Evolutionary conservation across 2,888 invertebrate species (phyloP).

Genomic region (Atethmia centrago): DNA sequence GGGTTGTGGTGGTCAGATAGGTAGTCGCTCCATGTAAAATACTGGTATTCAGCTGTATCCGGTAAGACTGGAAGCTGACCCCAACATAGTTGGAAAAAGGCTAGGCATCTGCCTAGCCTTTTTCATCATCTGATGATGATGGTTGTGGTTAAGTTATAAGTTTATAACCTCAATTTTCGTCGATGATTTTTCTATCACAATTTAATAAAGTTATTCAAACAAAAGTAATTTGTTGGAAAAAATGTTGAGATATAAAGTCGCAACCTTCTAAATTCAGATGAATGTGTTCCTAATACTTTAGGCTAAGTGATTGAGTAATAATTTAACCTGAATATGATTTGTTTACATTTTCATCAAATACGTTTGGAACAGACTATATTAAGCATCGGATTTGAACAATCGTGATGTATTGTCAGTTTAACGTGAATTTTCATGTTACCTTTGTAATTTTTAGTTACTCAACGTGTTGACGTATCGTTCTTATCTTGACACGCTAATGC

Average conservation of each 20-base stretch:
- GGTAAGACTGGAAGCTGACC: no score
- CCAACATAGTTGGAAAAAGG: no score
- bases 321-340: neutral
- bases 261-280: neutral
- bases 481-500: constrained; percentile 18
- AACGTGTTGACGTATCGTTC: no score
- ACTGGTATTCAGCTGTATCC: no score
- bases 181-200: neutral
- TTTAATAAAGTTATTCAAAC: neutral
- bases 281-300: neutral
- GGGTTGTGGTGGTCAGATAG: no score
- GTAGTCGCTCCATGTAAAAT: no score
- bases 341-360: neutral
- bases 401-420: neutral
- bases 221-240: neutral
- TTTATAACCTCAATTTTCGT: neutral
- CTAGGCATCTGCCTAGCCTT: no score
- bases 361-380: neutral
- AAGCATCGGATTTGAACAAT: neutral
- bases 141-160: no score
- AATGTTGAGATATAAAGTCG: neutral
- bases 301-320: neutral
- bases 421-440: neutral
- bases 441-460: constrained; percentile 15
- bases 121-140: no score